Conservation (phyloP, 2,888 invertebrate genomes). For the Electrophaes corylata region DNA sequence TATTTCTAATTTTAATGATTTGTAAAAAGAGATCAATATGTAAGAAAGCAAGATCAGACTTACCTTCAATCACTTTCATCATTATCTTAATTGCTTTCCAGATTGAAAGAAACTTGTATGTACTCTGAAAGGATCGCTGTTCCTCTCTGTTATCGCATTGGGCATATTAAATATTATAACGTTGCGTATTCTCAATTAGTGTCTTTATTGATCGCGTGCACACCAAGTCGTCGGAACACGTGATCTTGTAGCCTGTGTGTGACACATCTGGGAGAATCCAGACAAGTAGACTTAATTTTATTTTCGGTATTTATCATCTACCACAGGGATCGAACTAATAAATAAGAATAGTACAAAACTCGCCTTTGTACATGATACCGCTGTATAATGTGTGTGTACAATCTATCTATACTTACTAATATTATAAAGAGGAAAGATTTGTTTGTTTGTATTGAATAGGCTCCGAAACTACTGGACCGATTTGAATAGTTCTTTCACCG, state of each 20-base stretch:
- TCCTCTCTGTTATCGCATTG: slow-evolving; percentile 49
- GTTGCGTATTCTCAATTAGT: slow-evolving; percentile 56
- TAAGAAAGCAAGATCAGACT: no score
- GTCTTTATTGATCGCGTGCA: slow-evolving; percentile 62
- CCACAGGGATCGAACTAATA: no score
- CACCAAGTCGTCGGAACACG: slow-evolving; percentile 29
- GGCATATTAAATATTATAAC: slow-evolving; percentile 33
- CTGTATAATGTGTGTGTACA: no score
- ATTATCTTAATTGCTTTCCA: slow-evolving; percentile 42
- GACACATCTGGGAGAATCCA: slow-evolving; percentile 10
- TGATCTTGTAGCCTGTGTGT: slow-evolving; percentile 14
- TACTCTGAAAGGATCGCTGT: slow-evolving; percentile 42
- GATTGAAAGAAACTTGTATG: slow-evolving; percentile 20
- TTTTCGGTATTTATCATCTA: no score
- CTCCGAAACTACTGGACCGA: no score
- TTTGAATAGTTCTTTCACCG: no score
- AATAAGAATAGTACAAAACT: no score
- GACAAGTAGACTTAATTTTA: neutral
- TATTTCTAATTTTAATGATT: neutral
- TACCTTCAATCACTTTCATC: slow-evolving; percentile 46
- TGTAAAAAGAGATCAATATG: neutral
- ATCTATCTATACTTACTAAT: no score
- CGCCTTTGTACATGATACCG: no score
- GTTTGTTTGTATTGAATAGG: no score
- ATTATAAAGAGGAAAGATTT: no score